Evolutionary conservation across 1,140 invertebrate genomes (phyloP).

Genomic region (Hyposmocoma kahamanoa): DNA sequence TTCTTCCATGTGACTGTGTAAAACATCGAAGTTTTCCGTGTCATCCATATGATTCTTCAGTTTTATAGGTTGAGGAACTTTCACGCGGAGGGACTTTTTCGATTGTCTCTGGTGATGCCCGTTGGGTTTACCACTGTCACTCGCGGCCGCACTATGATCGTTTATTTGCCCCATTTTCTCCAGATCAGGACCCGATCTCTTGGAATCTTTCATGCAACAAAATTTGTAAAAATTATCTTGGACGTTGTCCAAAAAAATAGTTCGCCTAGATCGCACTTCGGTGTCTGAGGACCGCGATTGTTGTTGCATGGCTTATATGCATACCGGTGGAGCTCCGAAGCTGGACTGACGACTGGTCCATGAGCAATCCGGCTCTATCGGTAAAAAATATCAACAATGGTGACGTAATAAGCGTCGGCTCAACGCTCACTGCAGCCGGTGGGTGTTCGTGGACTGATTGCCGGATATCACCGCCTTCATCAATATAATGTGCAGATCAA

Average conservation of each 20-base stretch:
- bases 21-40: constrained; percentile 45
- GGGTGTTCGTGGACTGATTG: neutral
- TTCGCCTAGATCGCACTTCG: no score
- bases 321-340: constrained; percentile 32
- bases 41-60: constrained; percentile 43
- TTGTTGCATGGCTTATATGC: constrained; percentile 48
- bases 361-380: constrained; percentile 30
- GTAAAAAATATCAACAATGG: constrained; percentile 52
- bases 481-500: constrained; percentile 9
- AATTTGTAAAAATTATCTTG: constrained; percentile 38
- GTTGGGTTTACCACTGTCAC: constrained; percentile 31
- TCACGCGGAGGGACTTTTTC: constrained; percentile 45
- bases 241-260: constrained; percentile 10
- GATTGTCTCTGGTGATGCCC: constrained; percentile 34
- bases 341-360: constrained; percentile 28
- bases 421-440: neutral
- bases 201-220: constrained; percentile 30
- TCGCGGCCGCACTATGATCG: constrained; percentile 20
- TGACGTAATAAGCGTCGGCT: constrained; percentile 29
- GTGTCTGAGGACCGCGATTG: constrained; percentile 20
- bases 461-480: constrained; percentile 10
- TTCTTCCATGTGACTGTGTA: constrained; percentile 19
- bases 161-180: constrained; percentile 36
- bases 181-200: constrained; percentile 6
- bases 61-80: constrained; percentile 51